A percentile compares a stretch with the other conserved stretches of the same genome.
Conservation (phyloP, 2,888 invertebrate species). For the Drosophila nr. perissopoda region DNA sequence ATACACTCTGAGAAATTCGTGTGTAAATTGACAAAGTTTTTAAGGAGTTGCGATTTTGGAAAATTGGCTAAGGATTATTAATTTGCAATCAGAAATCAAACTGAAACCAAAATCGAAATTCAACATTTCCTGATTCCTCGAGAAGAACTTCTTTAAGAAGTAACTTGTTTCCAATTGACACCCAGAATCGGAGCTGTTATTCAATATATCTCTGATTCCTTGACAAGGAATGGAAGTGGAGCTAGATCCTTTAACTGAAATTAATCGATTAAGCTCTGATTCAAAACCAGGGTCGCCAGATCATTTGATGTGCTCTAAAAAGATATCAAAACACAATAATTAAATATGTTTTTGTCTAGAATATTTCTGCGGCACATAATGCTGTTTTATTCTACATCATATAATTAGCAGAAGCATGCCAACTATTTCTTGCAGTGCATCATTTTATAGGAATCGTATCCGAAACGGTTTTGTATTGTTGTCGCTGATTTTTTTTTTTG, state of each 20-base stretch:
- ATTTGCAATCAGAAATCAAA: neutral
- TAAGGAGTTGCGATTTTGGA: neutral
- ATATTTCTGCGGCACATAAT: neutral
- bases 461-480: conserved; percentile 9
- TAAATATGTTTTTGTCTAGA: neutral
- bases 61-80: no score
- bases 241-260: neutral
- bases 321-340: neutral
- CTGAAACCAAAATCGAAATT: neutral
- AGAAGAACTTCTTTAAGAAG: neutral
- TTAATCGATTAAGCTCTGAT: neutral
- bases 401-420: neutral
- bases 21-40: neutral
- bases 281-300: neutral
- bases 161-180: neutral
- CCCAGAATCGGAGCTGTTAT: neutral
- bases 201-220: neutral
- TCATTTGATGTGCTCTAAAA: neutral
- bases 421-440: conserved; percentile 43
- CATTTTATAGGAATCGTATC: conserved; percentile 4
- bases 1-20: conserved; percentile 48
- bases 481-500: conserved; percentile 11
- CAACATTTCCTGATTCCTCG: neutral
- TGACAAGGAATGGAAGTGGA: neutral
- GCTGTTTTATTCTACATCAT: neutral